Evolutionary conservation across 2,888 invertebrate genomes (phyloP).

Genomic region (Archips crataeganus): DNA sequence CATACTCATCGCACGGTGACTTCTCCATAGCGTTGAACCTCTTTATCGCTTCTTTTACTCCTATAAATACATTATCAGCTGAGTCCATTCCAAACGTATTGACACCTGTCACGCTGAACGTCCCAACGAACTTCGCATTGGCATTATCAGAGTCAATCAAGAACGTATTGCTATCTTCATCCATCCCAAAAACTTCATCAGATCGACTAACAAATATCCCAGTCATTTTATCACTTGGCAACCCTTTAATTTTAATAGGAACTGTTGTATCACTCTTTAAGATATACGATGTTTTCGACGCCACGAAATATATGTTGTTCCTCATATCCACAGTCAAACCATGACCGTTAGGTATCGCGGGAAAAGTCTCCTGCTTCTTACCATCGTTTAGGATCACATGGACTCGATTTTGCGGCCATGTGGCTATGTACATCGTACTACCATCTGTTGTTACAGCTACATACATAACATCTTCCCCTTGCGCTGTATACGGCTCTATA

Average conservation of each 20-base stretch:
- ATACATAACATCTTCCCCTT: constrained; percentile 80
- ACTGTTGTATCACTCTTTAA: constrained; percentile 63
- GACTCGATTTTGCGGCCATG: constrained; percentile 79
- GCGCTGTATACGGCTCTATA: constrained; percentile 67
- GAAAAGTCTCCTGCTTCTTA: constrained; percentile 65
- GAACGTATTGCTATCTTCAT: constrained; percentile 74
- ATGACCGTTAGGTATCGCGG: constrained; percentile 75
- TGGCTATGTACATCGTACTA: constrained; percentile 70
- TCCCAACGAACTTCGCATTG: constrained; percentile 65
- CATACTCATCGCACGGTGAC: constrained; percentile 63
- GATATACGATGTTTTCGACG: constrained; percentile 74
- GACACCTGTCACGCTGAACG: constrained; percentile 67
- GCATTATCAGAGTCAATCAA: constrained; percentile 66
- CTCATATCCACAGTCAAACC: constrained; percentile 72
- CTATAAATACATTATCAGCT: constrained; percentile 73
- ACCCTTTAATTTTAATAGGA: constrained; percentile 73
- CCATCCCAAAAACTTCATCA: constrained; percentile 75
- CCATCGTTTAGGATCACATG: constrained; percentile 72
- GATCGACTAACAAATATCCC: constrained; percentile 74
- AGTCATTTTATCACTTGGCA: constrained; percentile 73
- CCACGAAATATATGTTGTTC: constrained; percentile 76
- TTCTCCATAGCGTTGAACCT: constrained; percentile 69
- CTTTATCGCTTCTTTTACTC: constrained; percentile 68
- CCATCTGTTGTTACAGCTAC: constrained; percentile 71
- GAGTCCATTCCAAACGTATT: constrained; percentile 78